Evolutionary conservation across 2,113 vertebrate species (phyloP).

Genomic region (Sinocyclocheilus anshuiensis): DNA sequence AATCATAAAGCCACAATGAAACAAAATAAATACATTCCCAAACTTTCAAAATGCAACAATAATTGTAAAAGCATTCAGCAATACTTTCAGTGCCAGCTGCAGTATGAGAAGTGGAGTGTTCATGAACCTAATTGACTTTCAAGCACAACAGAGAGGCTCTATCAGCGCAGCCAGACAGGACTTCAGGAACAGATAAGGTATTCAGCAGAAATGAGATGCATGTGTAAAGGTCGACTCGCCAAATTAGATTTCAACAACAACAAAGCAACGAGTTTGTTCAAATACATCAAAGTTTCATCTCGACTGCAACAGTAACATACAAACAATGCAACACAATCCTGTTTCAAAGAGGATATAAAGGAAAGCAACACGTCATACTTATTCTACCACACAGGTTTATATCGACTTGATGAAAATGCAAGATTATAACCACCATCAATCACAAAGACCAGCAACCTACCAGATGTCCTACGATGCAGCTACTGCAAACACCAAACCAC

Average conservation of each 20-base stretch:
- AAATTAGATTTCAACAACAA: conserved; percentile 17
- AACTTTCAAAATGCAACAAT: conserved; percentile 9
- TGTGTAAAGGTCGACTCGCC: not conserved
- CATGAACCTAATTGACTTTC: not conserved
- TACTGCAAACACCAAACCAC: not conserved
- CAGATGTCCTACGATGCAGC: conserved; percentile 4
- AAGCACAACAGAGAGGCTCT: not conserved
- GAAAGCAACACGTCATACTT: not conserved
- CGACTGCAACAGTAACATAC: not conserved
- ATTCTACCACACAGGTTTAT: not conserved
- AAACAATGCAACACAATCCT: not conserved
- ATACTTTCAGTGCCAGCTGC: not conserved
- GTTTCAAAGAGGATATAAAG: not conserved
- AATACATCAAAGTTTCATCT: not conserved
- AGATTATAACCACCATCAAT: not conserved
- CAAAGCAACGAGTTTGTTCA: not conserved
- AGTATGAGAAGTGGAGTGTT: not conserved
- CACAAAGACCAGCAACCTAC: conserved; percentile 1
- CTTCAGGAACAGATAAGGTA: not conserved
- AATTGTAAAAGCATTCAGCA: not conserved
- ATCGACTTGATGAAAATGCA: not conserved
- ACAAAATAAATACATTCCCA: not conserved
- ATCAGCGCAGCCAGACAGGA: not conserved
- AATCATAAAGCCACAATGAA: not conserved
- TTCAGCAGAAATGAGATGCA: not conserved